These are phyloP conservation scores for Drosophila subpulchrella DNA, from an alignment of 1,140 invertebrate species.

Conservation along the genomic window DNA sequence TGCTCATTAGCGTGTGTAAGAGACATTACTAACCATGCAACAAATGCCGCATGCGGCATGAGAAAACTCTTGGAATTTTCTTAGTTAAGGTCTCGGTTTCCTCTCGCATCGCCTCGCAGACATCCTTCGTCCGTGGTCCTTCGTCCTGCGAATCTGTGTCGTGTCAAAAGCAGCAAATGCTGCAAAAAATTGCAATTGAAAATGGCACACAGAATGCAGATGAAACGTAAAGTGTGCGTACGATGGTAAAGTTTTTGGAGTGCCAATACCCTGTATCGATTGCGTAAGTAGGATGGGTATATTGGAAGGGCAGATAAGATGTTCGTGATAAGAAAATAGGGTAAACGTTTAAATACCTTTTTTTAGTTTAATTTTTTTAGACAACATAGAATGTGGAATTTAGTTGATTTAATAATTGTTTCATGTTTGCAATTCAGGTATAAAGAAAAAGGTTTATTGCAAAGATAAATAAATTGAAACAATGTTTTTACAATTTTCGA, in stretches of 20 bases:
- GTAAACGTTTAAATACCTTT: too few species aligned
- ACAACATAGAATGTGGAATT: too few species aligned
- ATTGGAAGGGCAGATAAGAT: too few species aligned
- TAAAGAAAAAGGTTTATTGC: too few species aligned
- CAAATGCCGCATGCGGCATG: slow-evolving; percentile 11
- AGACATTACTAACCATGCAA: slow-evolving; percentile 48
- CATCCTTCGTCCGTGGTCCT: slow-evolving; percentile 12
- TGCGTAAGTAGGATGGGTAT: background rate
- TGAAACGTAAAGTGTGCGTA: slow-evolving; percentile 30
- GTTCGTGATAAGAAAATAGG: too few species aligned
- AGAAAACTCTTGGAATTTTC: slow-evolving; percentile 54
- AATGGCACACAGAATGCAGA: slow-evolving; percentile 40
- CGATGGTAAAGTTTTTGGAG: slow-evolving; percentile 15
- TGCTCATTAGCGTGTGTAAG: slow-evolving; percentile 72
- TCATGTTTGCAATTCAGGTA: too few species aligned
- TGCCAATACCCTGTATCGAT: background rate
- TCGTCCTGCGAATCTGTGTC: slow-evolving; percentile 31
- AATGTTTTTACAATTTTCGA: too few species aligned
- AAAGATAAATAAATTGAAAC: too few species aligned
- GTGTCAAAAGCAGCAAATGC: slow-evolving; percentile 76
- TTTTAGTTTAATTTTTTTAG: too few species aligned
- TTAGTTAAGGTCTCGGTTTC: slow-evolving; percentile 41
- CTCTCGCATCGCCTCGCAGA: slow-evolving; percentile 13
- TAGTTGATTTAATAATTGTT: too few species aligned
- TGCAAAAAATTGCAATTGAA: slow-evolving; percentile 67